Evolutionary conservation across 2,888 invertebrate genomes (phyloP), one percentile per base, ranked within the genome.

Genomic region (Dynastes maya): DNA sequence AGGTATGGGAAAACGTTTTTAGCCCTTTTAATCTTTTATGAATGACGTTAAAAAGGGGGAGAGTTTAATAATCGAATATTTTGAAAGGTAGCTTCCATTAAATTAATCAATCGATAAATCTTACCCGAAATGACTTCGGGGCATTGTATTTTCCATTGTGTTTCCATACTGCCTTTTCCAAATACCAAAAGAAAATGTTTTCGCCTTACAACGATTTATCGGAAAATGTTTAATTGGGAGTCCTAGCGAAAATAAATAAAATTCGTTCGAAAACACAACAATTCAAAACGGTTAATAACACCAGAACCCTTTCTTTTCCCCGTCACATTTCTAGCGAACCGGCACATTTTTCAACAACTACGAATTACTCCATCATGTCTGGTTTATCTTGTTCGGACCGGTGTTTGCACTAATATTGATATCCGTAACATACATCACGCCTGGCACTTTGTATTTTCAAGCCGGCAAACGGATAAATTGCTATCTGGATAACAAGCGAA

Each of bases 391-490:
- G 22, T 61, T 49, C 63, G 27, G 61, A 22, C 16, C 40, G 13
- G 27, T 49, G 61, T 74, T 61, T 58, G 61, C 49, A 61, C 72
- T 61, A 74, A 45, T 74, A 74, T 74, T 74, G 72, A 74, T 74
- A 74, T 74, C 45, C 72, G 68, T 45, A 74, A 74, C 61, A 74
- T 74, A 74, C 61, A 74, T 74, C 72, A 74, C 22, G 5, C 27
- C 45, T 63, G 72, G 61, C 72, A 45, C 45, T 61, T 63, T 61
- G 72, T 74, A 74, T 45, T 74, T 74, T 61, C 61, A 29, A 45
- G 45, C 58, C 11, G 29, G 68, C n/a, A 11, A 40, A 29, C 11
- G 61, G 61, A 74, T 74, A 74, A 74, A 74, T 74, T 61, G 72
- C 61, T 16, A 45, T 63, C 61, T 45, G 61, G 63, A 63, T 74